Evolutionary conservation across 2,797 vertebrate genomes (phyloP), one percentile per base, ranked within the genome.

Genomic region (Aselliscus stoliczkanus): DNA sequence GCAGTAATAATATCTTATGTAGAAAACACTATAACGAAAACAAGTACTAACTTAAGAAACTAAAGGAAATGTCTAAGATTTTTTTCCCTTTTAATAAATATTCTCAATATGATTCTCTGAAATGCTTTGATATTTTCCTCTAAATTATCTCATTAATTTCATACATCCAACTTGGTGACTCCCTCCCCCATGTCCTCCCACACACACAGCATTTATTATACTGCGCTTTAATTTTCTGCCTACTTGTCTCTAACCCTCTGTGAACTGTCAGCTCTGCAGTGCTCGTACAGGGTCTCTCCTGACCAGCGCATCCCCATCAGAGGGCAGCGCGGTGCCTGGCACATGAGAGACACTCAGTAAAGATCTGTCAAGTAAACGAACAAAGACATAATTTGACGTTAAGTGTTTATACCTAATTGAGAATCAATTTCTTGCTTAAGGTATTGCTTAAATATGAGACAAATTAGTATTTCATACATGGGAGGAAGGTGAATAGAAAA

Each of bases 401-500:
- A 83, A 2, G 27, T 84, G 81, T 31, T 67, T 89, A 92, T 34
- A 73, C 3, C 34, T 94, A 85, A 85, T 69, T 89, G 44, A 85
- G 37, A 82, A 90, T 76, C 47, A 37, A 73, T n/a, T 85, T 86
- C 58, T 81, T 76, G 42, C 20, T 87, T 88, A 95, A 90, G n/a
- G 77, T 21, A 90, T 83, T 20, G 34, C 31, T 88, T 87, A 95
- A 88, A 92, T 56, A 91, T 3, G 52, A 39, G 29, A 93, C 37
- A 94, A 10, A 86, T 91, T 37, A 94, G 31, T 54, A 88, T 79
- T 84, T 88, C 82, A 94, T 23, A 94, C 15, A 92, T 3, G 62
- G 72, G 76, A 93, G 50, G 79, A 97, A 97, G 72, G 50, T 76
- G 47, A 97, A 94, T 17, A 17, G 29, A 89, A 25, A 90, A 77